Evolutionary conservation across 2,888 invertebrate species (phyloP).

Genomic region (Acronicta leporina): DNA sequence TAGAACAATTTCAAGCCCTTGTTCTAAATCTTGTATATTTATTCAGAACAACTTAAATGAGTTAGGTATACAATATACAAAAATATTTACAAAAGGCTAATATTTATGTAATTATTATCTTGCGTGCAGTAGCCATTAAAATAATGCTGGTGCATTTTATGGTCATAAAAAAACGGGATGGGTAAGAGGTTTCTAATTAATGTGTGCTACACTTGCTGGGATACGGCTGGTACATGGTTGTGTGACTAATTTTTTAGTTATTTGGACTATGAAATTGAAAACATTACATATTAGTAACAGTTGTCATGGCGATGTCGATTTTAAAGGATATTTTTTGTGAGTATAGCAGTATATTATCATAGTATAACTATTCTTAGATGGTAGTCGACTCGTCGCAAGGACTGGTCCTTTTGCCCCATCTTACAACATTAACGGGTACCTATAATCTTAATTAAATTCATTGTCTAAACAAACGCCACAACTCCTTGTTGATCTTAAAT

Average conservation of each 20-base stretch:
- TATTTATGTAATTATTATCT: too few species aligned
- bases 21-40: constrained; percentile 15
- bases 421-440: not conserved
- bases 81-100: not conserved
- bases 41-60: constrained; percentile 8
- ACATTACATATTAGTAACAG: too few species aligned
- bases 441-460: constrained; percentile 42
- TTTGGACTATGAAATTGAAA: too few species aligned
- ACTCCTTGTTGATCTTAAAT: constrained; percentile 53
- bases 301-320: too few species aligned
- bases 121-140: too few species aligned
- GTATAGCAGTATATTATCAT: not conserved
- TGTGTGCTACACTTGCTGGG: too few species aligned
- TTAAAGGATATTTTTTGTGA: too few species aligned
- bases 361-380: not conserved
- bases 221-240: too few species aligned
- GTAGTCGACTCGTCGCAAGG: not conserved
- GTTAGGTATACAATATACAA: not conserved
- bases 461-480: constrained; percentile 32
- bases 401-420: constrained; percentile 5
- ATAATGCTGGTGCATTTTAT: too few species aligned
- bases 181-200: too few species aligned
- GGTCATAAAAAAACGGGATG: too few species aligned
- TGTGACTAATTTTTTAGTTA: too few species aligned
- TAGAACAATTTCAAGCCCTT: constrained; percentile 14